Evolutionary conservation across 2,888 invertebrate genomes (phyloP).

Genomic region (Acrocyrtus sp.): DNA sequence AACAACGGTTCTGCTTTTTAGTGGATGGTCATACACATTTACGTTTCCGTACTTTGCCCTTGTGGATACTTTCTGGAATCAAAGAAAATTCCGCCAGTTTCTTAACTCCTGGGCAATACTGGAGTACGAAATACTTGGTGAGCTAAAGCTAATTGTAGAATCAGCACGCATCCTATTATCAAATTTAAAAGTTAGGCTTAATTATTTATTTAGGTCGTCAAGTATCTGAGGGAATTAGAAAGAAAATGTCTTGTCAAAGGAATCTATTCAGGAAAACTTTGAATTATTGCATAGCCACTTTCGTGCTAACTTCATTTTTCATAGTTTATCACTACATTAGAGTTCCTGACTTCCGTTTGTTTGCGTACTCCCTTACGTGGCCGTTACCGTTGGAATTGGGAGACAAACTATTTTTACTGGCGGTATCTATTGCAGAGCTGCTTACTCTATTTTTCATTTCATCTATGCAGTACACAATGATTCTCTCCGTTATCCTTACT

Average conservation of each 20-base stretch:
- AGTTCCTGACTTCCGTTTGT: no score
- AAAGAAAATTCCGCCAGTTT: background rate
- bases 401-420: no score
- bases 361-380: no score
- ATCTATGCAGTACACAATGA: conserved; percentile 2
- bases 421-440: conserved; percentile 4
- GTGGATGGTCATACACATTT: background rate
- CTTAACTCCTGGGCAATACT: conserved; percentile 5
- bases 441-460: background rate
- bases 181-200: no score
- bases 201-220: background rate
- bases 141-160: background rate
- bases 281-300: background rate
- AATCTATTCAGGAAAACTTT: background rate
- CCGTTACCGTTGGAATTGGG: no score
- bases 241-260: background rate
- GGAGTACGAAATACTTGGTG: background rate
- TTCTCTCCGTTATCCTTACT: background rate
- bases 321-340: conserved; percentile 6
- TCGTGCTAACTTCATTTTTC: background rate
- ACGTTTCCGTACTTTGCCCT: background rate
- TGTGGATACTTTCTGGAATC: background rate
- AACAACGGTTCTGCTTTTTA: conserved; percentile 2
- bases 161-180: background rate
- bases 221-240: background rate